Evolutionary conservation across 2,888 invertebrate species (phyloP), one percentile per base, ranked within the genome.

Genomic region (Lacanobia wlatinum): DNA sequence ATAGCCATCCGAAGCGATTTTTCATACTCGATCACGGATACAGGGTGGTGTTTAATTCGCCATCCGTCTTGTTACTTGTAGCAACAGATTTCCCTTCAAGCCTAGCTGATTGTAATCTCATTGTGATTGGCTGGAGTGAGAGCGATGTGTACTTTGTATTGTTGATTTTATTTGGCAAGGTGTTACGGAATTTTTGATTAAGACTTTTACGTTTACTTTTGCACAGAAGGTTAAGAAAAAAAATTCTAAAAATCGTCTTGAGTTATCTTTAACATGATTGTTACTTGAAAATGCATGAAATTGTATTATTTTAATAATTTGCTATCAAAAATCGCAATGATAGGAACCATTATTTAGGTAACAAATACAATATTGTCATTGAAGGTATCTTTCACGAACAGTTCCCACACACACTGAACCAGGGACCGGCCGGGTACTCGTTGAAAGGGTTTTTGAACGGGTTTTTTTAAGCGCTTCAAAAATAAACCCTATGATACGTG

Each of bases 11-110:
- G 84, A 84, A 87, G 91, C 89, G 91, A 93, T 96, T 92, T 94
- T 94, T 95, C 94, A 94, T 94, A 94, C 95, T 96, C 96, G 90
- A 96, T 96, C 95, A 96, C 94, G 65, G 76, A 80, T 86, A 85
- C 82, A 86, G 87, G 84, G 83, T 87, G 90, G 92, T 90, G 87
- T 93, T 94, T 94, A 94, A 94, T 93, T 94, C 92, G 90, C 94
- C 90, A 95, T 95, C 92, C 91, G 90, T 94, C 95, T 94, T 94
- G 87, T 88, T 91, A 74, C 95, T 94, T 93, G 88, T 88, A 92
- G 85, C 70, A 85, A 90, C 93, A 94, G 91, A 90, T 89, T 90
- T 86, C 83, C 85, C 85, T 87, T 82, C 84, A 76, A 85, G 82
- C 79, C 81, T 83, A 86, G 78, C 73, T 74, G 76, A 87, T 87